Evolutionary conservation across 2,113 vertebrate genomes (phyloP).

Genomic region (Rostratula benghalensis): DNA sequence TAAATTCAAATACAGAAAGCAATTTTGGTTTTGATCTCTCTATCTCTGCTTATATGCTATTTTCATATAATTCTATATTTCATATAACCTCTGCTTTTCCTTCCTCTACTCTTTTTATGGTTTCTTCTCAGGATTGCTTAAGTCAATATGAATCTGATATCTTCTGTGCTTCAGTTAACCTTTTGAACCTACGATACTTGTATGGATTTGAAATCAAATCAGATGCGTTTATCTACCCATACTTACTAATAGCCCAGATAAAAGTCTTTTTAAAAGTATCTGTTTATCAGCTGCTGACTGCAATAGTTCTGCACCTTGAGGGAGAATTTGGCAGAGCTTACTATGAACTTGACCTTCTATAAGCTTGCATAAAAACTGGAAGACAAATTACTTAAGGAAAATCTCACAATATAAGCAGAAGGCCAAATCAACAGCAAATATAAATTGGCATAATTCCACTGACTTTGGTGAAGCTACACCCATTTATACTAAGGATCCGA

Average conservation of each 20-base stretch:
- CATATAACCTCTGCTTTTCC: not conserved
- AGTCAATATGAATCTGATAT: not conserved
- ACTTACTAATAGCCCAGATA: not conserved
- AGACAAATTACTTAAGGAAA: not conserved
- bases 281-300: not conserved
- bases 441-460: not conserved
- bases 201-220: not conserved
- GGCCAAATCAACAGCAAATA: not conserved
- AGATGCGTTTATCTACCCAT: not conserved
- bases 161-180: not conserved
- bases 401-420: not conserved
- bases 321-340: not conserved
- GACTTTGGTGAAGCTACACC: not conserved
- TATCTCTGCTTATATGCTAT: not conserved
- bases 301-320: not conserved
- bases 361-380: not conserved
- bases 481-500: not conserved
- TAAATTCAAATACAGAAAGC: not conserved
- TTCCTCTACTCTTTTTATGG: not conserved
- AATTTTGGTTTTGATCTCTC: not conserved
- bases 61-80: not conserved
- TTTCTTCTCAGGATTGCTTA: not conserved
- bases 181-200: not conserved
- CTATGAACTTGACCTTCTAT: not conserved
- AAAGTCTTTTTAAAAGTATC: not conserved